Percentiles rank a stretch among this genome's conserved stretches.
phyloP scores from a whole-genome alignment of 2,888 invertebrate species.

The Siphonodentalium dalli region DNA sequence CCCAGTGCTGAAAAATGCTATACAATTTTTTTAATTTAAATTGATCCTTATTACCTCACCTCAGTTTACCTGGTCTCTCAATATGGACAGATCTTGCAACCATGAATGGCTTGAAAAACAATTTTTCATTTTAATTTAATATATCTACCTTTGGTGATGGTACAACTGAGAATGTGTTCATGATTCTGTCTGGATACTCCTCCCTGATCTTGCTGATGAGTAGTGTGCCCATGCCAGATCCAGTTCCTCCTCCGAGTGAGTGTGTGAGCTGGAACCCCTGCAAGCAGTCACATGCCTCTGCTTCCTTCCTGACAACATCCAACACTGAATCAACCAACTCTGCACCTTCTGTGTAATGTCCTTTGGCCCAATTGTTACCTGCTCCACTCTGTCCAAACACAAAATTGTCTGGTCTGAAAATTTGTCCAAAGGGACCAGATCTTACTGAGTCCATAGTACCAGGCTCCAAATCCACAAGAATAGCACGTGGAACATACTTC shows the following conservation, averaged over 20 bases:
- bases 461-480: conserved; percentile 91
- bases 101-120: too few species aligned
- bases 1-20: too few species aligned
- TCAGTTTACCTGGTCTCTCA: too few species aligned
- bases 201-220: conserved; percentile 94
- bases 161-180: conserved; percentile 95
- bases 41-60: too few species aligned
- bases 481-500: conserved; percentile 90
- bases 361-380: conserved; percentile 87
- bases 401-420: conserved; percentile 93
- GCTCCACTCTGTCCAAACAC: conserved; percentile 79
- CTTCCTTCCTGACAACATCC: conserved; percentile 75
- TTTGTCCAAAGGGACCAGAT: conserved; percentile 87
- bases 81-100: too few species aligned
- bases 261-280: conserved; percentile 68
- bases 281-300: conserved; percentile 86
- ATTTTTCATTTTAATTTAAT: too few species aligned
- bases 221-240: conserved; percentile 85
- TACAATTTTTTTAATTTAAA: too few species aligned
- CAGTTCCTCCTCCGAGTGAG: conserved; percentile 85
- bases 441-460: conserved; percentile 96
- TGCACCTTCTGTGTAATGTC: conserved; percentile 89
- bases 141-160: conserved; percentile 76
- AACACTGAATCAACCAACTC: conserved; percentile 71
- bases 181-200: conserved; percentile 95